phyloP scores from a whole-genome alignment of 1,140 invertebrate genomes.

The Bombyx mandarina region DNA sequence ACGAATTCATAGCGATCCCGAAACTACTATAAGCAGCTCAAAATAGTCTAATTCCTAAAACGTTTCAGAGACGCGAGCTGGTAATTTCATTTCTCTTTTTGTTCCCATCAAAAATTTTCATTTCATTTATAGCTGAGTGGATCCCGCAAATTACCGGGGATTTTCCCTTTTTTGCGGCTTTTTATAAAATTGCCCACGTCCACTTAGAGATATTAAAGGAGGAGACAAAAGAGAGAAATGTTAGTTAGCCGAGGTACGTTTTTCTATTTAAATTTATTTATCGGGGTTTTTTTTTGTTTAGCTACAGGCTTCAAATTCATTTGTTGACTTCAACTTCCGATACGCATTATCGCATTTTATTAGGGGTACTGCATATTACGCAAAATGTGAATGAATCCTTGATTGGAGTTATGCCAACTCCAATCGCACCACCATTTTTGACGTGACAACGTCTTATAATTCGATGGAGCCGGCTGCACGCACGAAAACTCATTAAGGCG shows the following conservation, averaged over 20 bases:
- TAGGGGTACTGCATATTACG: no score
- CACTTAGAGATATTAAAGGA: slow-evolving; percentile 45
- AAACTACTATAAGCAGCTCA: slow-evolving; percentile 13
- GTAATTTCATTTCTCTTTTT: slow-evolving; percentile 27
- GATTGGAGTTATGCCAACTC: no score
- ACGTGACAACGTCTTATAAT: no score
- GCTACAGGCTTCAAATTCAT: no score
- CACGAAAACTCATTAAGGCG: no score
- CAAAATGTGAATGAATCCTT: no score
- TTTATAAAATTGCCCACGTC: slow-evolving; percentile 40
- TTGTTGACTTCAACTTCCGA: no score
- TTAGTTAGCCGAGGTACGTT: slow-evolving; percentile 23
- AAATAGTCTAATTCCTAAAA: slow-evolving; percentile 20
- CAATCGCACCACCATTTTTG: no score
- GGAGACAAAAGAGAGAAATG: slow-evolving; percentile 27
- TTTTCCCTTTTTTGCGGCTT: slow-evolving; percentile 33
- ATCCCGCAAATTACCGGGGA: slow-evolving; percentile 37
- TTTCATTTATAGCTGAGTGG: slow-evolving; percentile 38
- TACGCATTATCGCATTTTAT: no score
- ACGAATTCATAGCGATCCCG: background rate
- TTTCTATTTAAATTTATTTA: slow-evolving; percentile 15
- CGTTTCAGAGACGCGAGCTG: slow-evolving; percentile 11
- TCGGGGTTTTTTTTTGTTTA: background rate
- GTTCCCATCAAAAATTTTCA: slow-evolving; percentile 41
- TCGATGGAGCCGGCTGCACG: no score